phyloP scores from a whole-genome alignment of 2,797 vertebrate species.

The Cuniculus paca region DNA sequence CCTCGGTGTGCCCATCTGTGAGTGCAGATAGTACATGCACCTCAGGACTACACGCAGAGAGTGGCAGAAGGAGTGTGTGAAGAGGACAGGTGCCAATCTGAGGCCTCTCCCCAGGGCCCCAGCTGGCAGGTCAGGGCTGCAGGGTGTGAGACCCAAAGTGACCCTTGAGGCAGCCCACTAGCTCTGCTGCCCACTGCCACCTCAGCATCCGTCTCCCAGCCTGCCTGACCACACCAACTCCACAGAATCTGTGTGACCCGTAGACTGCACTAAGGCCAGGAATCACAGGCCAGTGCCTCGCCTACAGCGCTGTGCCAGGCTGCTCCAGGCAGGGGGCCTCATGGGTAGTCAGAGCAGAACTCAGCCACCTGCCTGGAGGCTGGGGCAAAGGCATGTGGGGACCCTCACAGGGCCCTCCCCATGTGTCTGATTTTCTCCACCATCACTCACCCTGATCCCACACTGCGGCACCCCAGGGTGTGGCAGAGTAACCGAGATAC shows the following conservation, averaged over 20 bases:
- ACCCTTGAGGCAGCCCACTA: not conserved
- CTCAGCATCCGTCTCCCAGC: not conserved
- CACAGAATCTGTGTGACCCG: not conserved
- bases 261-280: not conserved
- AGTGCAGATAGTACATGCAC: rapidly evolving
- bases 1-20: not conserved
- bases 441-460: not conserved
- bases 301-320: not conserved
- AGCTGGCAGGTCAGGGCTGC: not conserved
- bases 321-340: not conserved
- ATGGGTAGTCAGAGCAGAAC: not conserved
- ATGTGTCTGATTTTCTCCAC: not conserved
- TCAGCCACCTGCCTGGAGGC: not conserved
- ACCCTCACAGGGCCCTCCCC: not conserved
- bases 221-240: not conserved
- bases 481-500: not conserved
- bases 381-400: not conserved
- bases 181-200: not conserved
- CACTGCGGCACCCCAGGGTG: rapidly evolving
- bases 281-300: not conserved
- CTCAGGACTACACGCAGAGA: not conserved
- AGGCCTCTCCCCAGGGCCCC: not conserved
- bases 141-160: not conserved
- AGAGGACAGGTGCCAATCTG: rapidly evolving
- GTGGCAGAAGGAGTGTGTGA: not conserved